A percentile compares a stretch with the other conserved stretches of the same genome.
phyloP scores from a whole-genome alignment of 2,797 vertebrate genomes.

The Melanogrammus aeglefinus region DNA sequence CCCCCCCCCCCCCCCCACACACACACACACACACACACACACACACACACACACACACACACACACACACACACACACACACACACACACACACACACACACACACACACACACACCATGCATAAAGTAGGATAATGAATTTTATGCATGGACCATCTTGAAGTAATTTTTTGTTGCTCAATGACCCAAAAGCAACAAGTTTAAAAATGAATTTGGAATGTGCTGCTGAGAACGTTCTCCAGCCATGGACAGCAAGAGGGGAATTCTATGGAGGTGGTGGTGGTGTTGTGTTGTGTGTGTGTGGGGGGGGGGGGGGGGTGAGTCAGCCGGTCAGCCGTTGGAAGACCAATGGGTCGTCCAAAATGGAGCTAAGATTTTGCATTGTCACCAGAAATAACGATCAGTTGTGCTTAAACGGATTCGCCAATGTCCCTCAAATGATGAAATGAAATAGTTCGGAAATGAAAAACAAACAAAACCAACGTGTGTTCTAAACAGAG shows the following conservation, averaged over 20 bases:
- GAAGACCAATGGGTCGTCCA: constrained; percentile 46
- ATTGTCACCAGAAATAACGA: constrained; percentile 34
- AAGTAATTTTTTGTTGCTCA: constrained; percentile 61
- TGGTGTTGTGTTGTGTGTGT: too few relatives aligned
- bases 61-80: too few relatives aligned
- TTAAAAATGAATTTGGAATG: constrained; percentile 44
- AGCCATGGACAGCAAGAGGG: constrained; percentile 50
- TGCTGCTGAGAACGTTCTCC: constrained; percentile 43
- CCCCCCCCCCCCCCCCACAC: too few relatives aligned
- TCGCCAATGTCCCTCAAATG: too few relatives aligned
- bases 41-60: too few relatives aligned
- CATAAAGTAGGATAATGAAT: constrained; percentile 26
- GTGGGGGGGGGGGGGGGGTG: constrained; percentile 35
- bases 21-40: too few relatives aligned
- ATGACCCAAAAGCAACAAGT: constrained; percentile 52
- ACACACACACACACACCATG: constrained; percentile 21
- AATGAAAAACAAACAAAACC: too few relatives aligned
- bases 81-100: too few relatives aligned
- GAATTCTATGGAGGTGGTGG: constrained; percentile 44
- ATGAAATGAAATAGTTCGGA: too few relatives aligned
- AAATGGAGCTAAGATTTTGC: constrained; percentile 52
- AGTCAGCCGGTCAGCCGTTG: constrained; percentile 65
- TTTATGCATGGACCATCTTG: constrained; percentile 56
- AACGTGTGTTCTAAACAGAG: too few relatives aligned
- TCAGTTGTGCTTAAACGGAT: too few relatives aligned